A percentile compares a stretch with the other conserved stretches of the same genome.
Conservation (phyloP, 1,140 invertebrate species). For the Tetramorium alpestre region DNA sequence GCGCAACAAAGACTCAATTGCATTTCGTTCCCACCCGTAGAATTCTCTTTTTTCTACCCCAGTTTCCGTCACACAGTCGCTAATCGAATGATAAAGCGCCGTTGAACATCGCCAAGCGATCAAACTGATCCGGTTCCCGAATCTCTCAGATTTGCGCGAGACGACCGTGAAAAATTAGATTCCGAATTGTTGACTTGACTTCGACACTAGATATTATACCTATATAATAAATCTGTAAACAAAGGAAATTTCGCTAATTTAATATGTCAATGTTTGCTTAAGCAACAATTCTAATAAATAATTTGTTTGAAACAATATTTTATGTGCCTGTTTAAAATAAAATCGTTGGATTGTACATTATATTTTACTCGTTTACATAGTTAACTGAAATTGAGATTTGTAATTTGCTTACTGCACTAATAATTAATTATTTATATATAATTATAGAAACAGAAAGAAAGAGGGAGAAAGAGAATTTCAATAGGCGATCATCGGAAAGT, state of each 20-base stretch:
- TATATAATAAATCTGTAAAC: neutral
- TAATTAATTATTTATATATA: conserved; percentile 1
- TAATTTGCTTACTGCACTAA: neutral
- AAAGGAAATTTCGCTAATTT: neutral
- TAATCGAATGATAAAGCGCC: conserved; percentile 56
- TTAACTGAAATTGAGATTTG: neutral
- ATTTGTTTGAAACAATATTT: neutral
- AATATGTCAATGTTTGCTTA: neutral
- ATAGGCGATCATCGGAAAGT: conserved; percentile 13
- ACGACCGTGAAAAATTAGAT: neutral
- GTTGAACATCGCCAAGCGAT: neutral
- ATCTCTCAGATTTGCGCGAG: neutral
- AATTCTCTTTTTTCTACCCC: conserved; percentile 67
- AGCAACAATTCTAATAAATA: neutral
- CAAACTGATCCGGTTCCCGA: neutral
- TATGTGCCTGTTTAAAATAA: neutral
- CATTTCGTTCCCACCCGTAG: conserved; percentile 69
- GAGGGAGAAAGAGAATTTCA: neutral
- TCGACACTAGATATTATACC: neutral
- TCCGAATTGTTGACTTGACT: neutral
- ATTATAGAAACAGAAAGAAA: neutral
- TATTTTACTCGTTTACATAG: neutral
- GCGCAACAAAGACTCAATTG: conserved; percentile 81
- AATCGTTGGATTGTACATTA: neutral
- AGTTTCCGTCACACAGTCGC: conserved; percentile 5